Conservation (phyloP, 2,797 vertebrate species). For the Lutjanus argentimaculatus region DNA sequence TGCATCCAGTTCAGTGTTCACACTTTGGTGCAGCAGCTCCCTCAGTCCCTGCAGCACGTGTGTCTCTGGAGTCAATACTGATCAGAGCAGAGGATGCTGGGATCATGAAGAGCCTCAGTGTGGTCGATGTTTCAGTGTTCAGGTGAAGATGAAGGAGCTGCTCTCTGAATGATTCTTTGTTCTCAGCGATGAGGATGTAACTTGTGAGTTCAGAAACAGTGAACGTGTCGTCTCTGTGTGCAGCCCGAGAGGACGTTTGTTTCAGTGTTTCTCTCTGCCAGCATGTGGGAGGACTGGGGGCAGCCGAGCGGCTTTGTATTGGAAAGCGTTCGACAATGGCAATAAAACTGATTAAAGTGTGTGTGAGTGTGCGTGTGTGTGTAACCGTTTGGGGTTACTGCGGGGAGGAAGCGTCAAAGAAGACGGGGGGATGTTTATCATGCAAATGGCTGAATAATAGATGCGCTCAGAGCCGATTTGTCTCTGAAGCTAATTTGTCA, state of each 20-base stretch:
- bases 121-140: no score
- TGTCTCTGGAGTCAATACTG: no score
- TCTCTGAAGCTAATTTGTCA: conserved; percentile 59
- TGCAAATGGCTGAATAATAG: conserved; percentile 69
- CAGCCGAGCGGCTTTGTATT: not conserved
- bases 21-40: no score
- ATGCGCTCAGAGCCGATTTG: conserved; percentile 50
- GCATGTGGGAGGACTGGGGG: conserved; percentile 5
- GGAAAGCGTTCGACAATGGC: conserved; percentile 6
- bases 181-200: not conserved
- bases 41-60: no score
- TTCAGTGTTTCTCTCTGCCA: not conserved
- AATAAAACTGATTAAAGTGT: conserved; percentile 16
- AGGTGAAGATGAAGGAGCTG: no score
- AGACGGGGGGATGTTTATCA: conserved; percentile 40
- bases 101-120: no score
- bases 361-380: not conserved
- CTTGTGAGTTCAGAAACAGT: not conserved
- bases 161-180: not conserved
- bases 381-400: not conserved
- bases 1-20: no score
- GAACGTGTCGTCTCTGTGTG: not conserved
- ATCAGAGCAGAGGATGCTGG: no score
- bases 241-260: not conserved
- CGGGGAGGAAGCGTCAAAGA: conserved; percentile 17